Percentiles rank a stretch among this genome's conserved stretches.
phyloP scores from a whole-genome alignment of 2,888 invertebrate genomes.

The Chamaedrilus cognettii region DNA sequence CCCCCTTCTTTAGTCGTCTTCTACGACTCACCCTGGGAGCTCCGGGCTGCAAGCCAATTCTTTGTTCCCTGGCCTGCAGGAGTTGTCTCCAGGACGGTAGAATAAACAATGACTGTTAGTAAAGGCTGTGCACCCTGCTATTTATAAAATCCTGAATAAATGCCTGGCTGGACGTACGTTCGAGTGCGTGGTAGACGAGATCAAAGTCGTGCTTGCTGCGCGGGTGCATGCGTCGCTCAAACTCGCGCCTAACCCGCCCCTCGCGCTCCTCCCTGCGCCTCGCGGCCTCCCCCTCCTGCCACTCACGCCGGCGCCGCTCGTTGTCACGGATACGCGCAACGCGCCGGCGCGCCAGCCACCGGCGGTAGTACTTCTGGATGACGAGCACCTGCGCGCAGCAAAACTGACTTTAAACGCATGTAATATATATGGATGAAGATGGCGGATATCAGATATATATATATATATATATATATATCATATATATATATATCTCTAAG shows the following conservation, averaged over 20 bases:
- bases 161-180: constrained; percentile 59
- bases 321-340: constrained; percentile 54
- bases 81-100: too few relatives aligned
- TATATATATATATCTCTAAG: too few relatives aligned
- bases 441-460: too few relatives aligned
- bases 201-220: constrained; percentile 60
- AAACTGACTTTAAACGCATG: not conserved
- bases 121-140: too few relatives aligned
- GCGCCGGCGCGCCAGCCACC: constrained; percentile 58
- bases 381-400: constrained; percentile 48
- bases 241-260: constrained; percentile 54
- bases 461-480: too few relatives aligned
- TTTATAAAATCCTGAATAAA: too few relatives aligned
- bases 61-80: too few relatives aligned
- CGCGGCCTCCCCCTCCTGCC: constrained; percentile 55
- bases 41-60: too few relatives aligned
- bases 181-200: constrained; percentile 57
- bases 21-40: too few relatives aligned
- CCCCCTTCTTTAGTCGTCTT: too few relatives aligned
- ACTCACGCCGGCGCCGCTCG: constrained; percentile 51
- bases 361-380: constrained; percentile 58
- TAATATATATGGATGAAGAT: too few relatives aligned
- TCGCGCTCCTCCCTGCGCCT: constrained; percentile 57
- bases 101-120: too few relatives aligned
- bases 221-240: constrained; percentile 58